Evolutionary conservation across 1,140 invertebrate species (phyloP).

Genomic region (Pectinophora gossypiella): DNA sequence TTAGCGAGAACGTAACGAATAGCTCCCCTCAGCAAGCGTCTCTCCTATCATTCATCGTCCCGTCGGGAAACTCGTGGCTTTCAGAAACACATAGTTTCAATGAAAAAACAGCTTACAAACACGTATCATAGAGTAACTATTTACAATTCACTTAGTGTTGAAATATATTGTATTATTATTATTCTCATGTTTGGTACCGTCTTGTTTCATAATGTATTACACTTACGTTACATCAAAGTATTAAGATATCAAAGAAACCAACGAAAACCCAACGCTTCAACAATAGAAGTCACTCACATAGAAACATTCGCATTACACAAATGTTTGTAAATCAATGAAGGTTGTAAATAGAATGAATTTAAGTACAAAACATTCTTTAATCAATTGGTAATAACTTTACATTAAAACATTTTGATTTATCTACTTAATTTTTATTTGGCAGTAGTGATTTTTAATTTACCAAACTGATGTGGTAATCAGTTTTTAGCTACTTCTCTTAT

Average conservation of each 20-base stretch:
- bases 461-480: constrained; percentile 37
- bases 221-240: not conserved
- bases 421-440: constrained; percentile 62
- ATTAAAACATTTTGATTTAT: constrained; percentile 60
- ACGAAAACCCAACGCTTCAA: too few species aligned
- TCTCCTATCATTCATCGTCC: too few species aligned
- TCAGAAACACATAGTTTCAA: too few species aligned
- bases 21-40: too few species aligned
- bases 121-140: constrained; percentile 53
- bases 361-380: constrained; percentile 15
- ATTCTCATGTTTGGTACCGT: constrained; percentile 39
- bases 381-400: constrained; percentile 53
- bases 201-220: constrained; percentile 12
- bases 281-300: too few species aligned
- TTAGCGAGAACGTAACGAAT: too few species aligned
- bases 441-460: constrained; percentile 56
- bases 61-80: too few species aligned
- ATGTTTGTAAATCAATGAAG: not conserved
- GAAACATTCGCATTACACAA: too few species aligned
- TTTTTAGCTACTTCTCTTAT: constrained; percentile 54
- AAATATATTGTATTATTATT: constrained; percentile 28
- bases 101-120: constrained; percentile 63
- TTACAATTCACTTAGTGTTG: constrained; percentile 57
- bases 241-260: not conserved
- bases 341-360: not conserved